Evolutionary conservation across 2,888 invertebrate species (phyloP).

Genomic region (Volucella inflata): DNA sequence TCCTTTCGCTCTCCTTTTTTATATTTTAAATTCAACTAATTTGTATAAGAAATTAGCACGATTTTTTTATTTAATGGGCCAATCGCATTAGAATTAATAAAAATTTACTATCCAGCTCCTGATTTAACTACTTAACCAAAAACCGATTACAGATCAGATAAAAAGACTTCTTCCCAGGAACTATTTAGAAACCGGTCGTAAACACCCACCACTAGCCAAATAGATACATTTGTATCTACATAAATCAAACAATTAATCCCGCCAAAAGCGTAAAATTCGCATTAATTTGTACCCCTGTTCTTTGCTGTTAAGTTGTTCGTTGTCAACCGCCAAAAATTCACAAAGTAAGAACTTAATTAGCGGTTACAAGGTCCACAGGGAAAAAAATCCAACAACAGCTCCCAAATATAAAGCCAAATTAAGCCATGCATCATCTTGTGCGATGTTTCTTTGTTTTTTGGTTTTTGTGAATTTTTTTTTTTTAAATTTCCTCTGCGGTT

Average conservation of each 20-base stretch:
- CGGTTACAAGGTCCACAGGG: slow-evolving; percentile 26
- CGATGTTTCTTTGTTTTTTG: slow-evolving; percentile 10
- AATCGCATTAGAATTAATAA: slow-evolving; percentile 21
- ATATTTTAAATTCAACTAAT: no score
- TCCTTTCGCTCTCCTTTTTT: no score
- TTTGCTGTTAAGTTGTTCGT: slow-evolving; percentile 35
- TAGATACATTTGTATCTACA: not conserved
- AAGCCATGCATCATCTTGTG: slow-evolving; percentile 70
- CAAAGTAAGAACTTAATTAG: slow-evolving; percentile 73
- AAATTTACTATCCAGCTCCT: slow-evolving; percentile 14
- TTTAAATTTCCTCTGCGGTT: slow-evolving; percentile 47
- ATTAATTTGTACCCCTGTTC: slow-evolving; percentile 55
- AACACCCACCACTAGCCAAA: slow-evolving; percentile 52
- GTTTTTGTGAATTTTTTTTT: slow-evolving; percentile 2
- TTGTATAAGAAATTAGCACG: not conserved
- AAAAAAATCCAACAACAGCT: slow-evolving; percentile 31
- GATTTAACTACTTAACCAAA: slow-evolving; percentile 27
- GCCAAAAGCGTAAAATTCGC: slow-evolving; percentile 47
- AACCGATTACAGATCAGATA: slow-evolving; percentile 18
- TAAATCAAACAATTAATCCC: slow-evolving; percentile 71
- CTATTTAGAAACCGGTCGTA: slow-evolving; percentile 46
- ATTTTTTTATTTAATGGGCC: not conserved
- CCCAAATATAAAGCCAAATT: slow-evolving; percentile 62
- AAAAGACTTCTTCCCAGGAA: slow-evolving; percentile 17
- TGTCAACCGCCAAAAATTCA: slow-evolving; percentile 64